A percentile compares a stretch with the other conserved stretches of the same genome.
phyloP scores from a whole-genome alignment of 37 sponge, comb jelly and placozoan genomes.

The Cliona cf. orientalis region DNA sequence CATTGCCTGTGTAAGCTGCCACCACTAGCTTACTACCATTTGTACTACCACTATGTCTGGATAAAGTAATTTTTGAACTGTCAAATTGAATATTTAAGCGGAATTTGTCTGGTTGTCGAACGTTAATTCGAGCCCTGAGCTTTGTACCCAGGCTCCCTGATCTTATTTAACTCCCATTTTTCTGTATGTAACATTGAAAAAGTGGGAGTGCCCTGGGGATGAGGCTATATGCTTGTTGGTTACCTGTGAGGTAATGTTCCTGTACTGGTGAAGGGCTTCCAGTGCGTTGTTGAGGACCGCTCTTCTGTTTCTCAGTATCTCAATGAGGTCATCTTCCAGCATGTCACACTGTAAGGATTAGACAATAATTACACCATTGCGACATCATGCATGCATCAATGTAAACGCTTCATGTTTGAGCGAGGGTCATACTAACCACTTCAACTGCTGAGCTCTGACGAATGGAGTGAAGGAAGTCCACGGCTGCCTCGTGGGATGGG shows the following conservation, averaged over 20 bases:
- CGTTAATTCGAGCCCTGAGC: too few relatives aligned
- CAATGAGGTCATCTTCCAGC: conserved; percentile 77
- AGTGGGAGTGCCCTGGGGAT: neutral
- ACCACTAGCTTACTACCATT: too few relatives aligned
- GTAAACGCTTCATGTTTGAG: neutral
- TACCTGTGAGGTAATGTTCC: conserved; percentile 73
- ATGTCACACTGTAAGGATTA: conserved; percentile 58
- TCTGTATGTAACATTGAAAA: neutral
- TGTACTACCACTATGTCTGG: too few relatives aligned
- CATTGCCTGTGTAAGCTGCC: too few relatives aligned
- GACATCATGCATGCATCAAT: neutral
- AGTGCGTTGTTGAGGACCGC: conserved; percentile 55
- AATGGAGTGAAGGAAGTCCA: conserved; percentile 69
- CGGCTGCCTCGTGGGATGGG: conserved; percentile 77
- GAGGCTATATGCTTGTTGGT: neutral
- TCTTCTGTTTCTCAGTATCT: conserved; percentile 60
- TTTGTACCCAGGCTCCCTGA: too few relatives aligned
- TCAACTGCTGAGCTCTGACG: conserved; percentile 72
- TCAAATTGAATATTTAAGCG: too few relatives aligned
- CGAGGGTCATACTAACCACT: conserved; percentile 56
- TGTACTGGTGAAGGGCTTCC: conserved; percentile 75
- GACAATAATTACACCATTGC: neutral
- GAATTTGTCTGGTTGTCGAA: too few relatives aligned
- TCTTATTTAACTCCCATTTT: neutral
- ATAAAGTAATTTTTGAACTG: too few relatives aligned